A percentile compares a stretch with the other conserved stretches of the same genome.
These are phyloP conservation scores for Pyrgilauda ruficollis DNA, from an alignment of 2,113 vertebrate genomes.

Conservation along the genomic window DNA sequence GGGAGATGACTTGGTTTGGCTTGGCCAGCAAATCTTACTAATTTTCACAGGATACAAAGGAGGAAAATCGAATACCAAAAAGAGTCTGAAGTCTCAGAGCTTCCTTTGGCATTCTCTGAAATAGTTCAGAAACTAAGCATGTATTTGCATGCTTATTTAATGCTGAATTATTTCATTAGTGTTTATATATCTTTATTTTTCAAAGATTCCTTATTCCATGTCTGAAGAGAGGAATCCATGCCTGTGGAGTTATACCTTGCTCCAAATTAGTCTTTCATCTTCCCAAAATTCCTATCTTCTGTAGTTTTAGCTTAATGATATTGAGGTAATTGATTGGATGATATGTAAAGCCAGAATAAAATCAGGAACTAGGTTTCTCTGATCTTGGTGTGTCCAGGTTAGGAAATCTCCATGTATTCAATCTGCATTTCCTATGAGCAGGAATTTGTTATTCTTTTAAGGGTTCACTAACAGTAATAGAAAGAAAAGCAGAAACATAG, in stretches of 20 bases:
- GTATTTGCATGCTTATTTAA: background rate
- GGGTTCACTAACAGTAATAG: background rate
- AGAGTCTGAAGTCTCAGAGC: background rate
- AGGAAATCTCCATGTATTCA: background rate
- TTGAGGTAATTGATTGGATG: background rate
- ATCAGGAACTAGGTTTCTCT: background rate
- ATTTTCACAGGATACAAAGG: background rate
- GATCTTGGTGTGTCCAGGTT: background rate
- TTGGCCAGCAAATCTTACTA: background rate
- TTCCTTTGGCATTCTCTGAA: background rate
- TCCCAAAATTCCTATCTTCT: background rate
- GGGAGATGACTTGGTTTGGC: background rate
- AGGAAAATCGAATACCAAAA: background rate
- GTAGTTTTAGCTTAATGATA: background rate
- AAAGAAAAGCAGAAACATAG: conserved; percentile 8
- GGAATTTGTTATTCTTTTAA: background rate
- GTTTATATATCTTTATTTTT: background rate
- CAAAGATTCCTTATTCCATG: background rate
- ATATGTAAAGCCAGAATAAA: background rate
- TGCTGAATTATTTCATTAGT: background rate
- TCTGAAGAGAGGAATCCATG: background rate
- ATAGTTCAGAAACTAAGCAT: background rate
- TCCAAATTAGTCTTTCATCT: background rate
- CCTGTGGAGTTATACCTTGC: background rate
- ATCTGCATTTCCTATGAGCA: background rate